phyloP scores from a whole-genome alignment of 2,888 invertebrate species.

The Pteria penguin region DNA sequence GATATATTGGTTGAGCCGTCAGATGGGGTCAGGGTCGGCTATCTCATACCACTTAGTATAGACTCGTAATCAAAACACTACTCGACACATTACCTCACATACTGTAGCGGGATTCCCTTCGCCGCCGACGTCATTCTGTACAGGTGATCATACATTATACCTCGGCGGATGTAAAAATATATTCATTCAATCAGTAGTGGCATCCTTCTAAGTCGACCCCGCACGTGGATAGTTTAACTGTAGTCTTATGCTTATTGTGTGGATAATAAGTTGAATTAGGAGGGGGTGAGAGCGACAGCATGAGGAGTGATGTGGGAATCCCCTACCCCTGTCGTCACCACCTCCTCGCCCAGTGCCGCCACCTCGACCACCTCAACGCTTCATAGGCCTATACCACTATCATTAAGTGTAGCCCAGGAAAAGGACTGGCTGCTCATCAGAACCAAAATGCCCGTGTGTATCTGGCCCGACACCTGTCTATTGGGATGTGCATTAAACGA shows the following conservation, averaged over 20 bases:
- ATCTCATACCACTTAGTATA: conserved; percentile 48
- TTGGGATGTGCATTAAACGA: conserved; percentile 65
- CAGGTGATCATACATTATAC: not conserved
- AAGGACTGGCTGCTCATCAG: conserved; percentile 62
- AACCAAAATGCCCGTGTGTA: conserved; percentile 70
- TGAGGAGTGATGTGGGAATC: conserved; percentile 50
- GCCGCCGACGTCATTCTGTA: not conserved
- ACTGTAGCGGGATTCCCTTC: not conserved
- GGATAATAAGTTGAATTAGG: not conserved
- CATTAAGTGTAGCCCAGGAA: conserved; percentile 60
- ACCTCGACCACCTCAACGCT: conserved; percentile 35
- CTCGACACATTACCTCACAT: conserved; percentile 8
- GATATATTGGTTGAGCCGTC: conserved; percentile 72
- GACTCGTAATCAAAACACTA: conserved; percentile 45
- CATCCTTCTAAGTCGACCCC: no score
- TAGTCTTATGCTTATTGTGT: not conserved
- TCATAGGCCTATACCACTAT: conserved; percentile 50
- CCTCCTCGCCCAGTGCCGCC: conserved; percentile 22
- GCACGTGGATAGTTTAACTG: not conserved
- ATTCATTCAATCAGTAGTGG: not conserved
- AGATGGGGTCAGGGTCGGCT: conserved; percentile 63
- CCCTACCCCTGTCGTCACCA: conserved; percentile 21
- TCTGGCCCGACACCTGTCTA: conserved; percentile 70
- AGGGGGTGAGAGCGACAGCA: conserved; percentile 25
- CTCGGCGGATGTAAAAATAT: not conserved